Conservation (phyloP, 2,888 invertebrate species). For the Drepana falcataria region DNA sequence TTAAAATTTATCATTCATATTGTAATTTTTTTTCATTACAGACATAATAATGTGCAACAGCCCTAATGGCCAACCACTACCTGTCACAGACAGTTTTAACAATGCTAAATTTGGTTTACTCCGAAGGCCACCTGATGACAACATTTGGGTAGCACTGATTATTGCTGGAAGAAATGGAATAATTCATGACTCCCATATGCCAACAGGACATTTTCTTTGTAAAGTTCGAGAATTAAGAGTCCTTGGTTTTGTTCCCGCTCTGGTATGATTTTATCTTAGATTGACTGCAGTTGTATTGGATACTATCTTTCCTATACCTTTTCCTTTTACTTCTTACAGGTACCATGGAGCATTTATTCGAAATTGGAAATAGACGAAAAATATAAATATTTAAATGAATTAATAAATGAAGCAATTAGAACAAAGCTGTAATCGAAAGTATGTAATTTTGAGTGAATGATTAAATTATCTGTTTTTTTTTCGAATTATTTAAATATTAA, state of each 20-base stretch:
- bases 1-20: background rate
- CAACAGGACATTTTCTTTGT: slow-evolving; percentile 78
- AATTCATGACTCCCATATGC: slow-evolving; percentile 63
- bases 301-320: background rate
- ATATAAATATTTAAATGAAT: slow-evolving; percentile 39
- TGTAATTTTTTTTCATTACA: slow-evolving; percentile 32
- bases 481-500: no score
- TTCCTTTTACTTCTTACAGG: slow-evolving; percentile 40
- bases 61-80: slow-evolving; percentile 61
- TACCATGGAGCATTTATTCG: slow-evolving; percentile 71
- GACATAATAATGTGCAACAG: slow-evolving; percentile 82
- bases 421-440: background rate
- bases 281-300: no score
- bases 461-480: no score
- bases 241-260: slow-evolving; percentile 78
- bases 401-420: slow-evolving; percentile 37
- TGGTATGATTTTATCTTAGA: slow-evolving; percentile 60
- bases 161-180: slow-evolving; percentile 81
- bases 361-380: slow-evolving; percentile 44
- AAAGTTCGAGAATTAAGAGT: slow-evolving; percentile 81
- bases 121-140: slow-evolving; percentile 43
- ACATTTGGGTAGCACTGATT: slow-evolving; percentile 78
- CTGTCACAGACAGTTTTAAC: slow-evolving; percentile 65
- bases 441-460: no score
- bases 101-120: slow-evolving; percentile 68